Conservation (phyloP, 2,113 vertebrate species). For the Muntiacus reevesi region DNA sequence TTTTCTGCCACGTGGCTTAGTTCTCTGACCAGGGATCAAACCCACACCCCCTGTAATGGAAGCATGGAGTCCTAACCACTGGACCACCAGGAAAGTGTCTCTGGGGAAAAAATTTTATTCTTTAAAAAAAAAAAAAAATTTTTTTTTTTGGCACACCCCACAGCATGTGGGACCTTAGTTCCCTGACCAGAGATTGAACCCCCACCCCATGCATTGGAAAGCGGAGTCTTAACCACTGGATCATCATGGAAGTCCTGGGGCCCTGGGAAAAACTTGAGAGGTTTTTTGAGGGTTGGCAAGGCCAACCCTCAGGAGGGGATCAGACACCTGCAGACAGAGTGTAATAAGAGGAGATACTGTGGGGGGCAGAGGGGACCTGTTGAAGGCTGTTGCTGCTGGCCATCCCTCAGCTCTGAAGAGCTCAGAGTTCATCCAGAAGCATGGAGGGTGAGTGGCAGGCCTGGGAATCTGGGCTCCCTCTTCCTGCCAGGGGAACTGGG, state of each 20-base stretch:
- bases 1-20: background rate
- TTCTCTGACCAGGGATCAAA: background rate
- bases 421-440: background rate
- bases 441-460: background rate
- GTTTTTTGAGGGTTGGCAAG: no score
- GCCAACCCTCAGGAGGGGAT: background rate
- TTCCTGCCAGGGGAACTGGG: constrained; percentile 43
- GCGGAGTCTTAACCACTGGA: background rate
- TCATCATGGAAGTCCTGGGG: background rate
- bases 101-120: background rate
- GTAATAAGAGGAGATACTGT: accelerated
- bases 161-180: background rate
- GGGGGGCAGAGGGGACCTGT: background rate
- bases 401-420: background rate
- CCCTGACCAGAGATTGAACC: background rate
- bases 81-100: background rate
- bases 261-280: background rate
- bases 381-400: background rate
- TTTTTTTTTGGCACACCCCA: background rate
- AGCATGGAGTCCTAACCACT: background rate
- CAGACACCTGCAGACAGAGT: background rate
- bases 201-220: background rate
- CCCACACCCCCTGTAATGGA: background rate
- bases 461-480: background rate
- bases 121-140: background rate